Evolutionary conservation across 2,113 vertebrate genomes (phyloP).

Genomic region (Ceuthmochares aereus): DNA sequence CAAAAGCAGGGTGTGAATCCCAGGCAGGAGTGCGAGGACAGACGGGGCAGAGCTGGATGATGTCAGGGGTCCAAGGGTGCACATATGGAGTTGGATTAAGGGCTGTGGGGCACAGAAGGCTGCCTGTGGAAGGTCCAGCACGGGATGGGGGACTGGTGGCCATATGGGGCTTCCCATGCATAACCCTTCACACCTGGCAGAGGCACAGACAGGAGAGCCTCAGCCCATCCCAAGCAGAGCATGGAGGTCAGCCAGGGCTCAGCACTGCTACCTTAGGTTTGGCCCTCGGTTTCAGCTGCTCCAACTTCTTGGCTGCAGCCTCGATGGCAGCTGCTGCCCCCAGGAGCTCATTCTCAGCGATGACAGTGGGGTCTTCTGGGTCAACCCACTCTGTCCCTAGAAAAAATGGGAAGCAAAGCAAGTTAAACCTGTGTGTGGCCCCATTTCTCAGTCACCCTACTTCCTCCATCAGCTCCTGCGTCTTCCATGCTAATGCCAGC

Average conservation of each 20-base stretch:
- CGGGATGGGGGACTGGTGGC: background rate
- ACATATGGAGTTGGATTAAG: background rate
- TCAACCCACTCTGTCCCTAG: slow-evolving; percentile 94
- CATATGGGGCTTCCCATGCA: background rate
- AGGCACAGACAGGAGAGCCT: background rate
- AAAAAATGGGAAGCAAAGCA: fast-evolving
- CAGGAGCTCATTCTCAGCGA: slow-evolving; percentile 94
- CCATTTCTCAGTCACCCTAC: background rate
- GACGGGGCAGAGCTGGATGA: background rate
- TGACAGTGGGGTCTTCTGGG: slow-evolving; percentile 95
- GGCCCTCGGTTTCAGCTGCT: slow-evolving; percentile 95
- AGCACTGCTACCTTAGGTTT: slow-evolving; percentile 89
- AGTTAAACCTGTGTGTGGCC: fast-evolving
- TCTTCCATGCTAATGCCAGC: background rate
- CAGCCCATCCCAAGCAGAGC: background rate
- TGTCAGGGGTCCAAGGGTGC: background rate
- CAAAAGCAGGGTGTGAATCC: background rate
- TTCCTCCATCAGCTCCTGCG: background rate
- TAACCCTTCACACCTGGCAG: background rate
- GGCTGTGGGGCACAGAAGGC: background rate
- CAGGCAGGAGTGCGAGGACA: background rate
- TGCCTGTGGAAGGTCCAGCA: background rate
- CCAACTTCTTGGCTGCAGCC: slow-evolving; percentile 98
- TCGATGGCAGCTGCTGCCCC: slow-evolving; percentile 96
- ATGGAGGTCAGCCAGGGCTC: background rate